phyloP scores from a whole-genome alignment of 2,797 vertebrate species.

The Semaprochilodus insignis region DNA sequence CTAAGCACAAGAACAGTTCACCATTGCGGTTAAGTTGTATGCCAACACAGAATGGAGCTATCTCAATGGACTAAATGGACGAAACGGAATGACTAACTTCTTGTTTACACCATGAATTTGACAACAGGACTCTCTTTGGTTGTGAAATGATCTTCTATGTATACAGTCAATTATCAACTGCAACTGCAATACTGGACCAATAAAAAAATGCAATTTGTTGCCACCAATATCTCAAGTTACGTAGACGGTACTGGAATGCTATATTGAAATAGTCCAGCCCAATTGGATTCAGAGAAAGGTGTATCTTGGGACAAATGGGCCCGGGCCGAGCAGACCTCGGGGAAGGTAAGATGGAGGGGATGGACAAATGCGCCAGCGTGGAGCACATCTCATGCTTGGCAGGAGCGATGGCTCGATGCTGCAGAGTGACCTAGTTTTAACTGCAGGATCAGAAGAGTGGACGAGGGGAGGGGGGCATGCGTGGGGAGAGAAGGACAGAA shows the following conservation, averaged over 20 bases:
- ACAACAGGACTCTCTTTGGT: no score
- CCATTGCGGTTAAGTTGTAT: no score
- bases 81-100: no score
- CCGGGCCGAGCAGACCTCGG: slow-evolving; percentile 46
- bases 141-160: no score
- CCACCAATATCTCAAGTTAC: not conserved
- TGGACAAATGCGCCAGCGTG: slow-evolving; percentile 40
- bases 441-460: slow-evolving; percentile 39
- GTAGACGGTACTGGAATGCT: not conserved
- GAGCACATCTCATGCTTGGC: slow-evolving; percentile 69
- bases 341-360: slow-evolving; percentile 61
- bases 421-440: slow-evolving; percentile 81
- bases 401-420: slow-evolving; percentile 68
- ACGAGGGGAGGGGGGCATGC: slow-evolving; percentile 22
- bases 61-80: no score
- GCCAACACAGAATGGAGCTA: no score
- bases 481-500: slow-evolving; percentile 7
- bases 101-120: no score
- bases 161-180: not conserved
- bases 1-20: no score
- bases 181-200: not conserved
- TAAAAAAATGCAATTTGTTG: not conserved
- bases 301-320: not conserved
- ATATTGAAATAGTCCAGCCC: not conserved
- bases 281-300: not conserved